These are phyloP conservation scores for Copidosoma floridanum DNA, from an alignment of 1,140 invertebrate genomes.

Conservation along the genomic window DNA sequence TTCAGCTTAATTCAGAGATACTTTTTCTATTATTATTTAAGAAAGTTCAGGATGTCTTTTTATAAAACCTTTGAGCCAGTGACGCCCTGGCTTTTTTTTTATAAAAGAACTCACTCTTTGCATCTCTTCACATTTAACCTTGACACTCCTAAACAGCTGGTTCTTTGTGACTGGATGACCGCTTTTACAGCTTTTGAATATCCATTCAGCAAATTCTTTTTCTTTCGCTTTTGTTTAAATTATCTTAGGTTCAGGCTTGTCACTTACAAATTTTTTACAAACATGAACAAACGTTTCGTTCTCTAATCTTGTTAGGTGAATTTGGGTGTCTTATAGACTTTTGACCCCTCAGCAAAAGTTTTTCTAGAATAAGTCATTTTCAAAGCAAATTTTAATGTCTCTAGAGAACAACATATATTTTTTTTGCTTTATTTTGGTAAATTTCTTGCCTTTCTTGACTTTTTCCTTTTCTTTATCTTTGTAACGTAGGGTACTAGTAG, in stretches of 20 bases:
- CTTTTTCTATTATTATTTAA: slow-evolving; percentile 36
- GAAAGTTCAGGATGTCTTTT: slow-evolving; percentile 37
- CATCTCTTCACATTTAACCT: slow-evolving; percentile 34
- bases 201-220: slow-evolving; percentile 38
- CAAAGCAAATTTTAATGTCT: too few relatives aligned
- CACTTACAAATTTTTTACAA: too few relatives aligned
- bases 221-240: slow-evolving; percentile 35
- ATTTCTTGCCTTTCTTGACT: too few relatives aligned
- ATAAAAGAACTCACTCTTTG: slow-evolving; percentile 37
- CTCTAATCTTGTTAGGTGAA: too few relatives aligned
- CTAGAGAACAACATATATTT: too few relatives aligned
- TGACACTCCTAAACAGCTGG: slow-evolving; percentile 39
- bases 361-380: too few relatives aligned
- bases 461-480: too few relatives aligned
- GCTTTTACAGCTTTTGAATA: slow-evolving; percentile 34
- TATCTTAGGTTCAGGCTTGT: slow-evolving; percentile 35
- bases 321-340: too few relatives aligned
- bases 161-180: slow-evolving; percentile 45
- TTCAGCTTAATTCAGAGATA: slow-evolving; percentile 30
- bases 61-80: slow-evolving; percentile 37
- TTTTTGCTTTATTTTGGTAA: too few relatives aligned
- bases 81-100: slow-evolving; percentile 34
- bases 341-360: too few relatives aligned
- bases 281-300: too few relatives aligned
- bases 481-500: too few relatives aligned